Evolutionary conservation across 2,797 vertebrate genomes (phyloP), one percentile per base, ranked within the genome.

Genomic region (Melanotaenia parkinsoni): DNA sequence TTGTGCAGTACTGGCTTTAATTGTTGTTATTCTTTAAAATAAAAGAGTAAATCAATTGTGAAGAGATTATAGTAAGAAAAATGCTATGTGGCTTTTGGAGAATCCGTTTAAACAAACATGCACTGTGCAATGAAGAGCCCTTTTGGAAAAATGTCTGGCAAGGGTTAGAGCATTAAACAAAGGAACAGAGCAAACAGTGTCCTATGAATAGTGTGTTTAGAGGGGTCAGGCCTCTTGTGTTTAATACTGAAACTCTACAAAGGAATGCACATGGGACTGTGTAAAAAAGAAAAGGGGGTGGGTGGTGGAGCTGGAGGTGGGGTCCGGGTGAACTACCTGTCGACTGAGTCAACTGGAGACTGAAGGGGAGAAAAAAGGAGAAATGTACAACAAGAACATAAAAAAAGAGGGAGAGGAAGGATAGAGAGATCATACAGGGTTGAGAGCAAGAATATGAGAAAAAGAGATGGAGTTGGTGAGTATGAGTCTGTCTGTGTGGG

Each of bases 221-320:
- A 64, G 67, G 63, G 70, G 72, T 69, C 64, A 38, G 80, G 54
- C 71, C 83, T 70, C 62, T 74, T 58, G 26, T 74, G 91, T 95
- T 95, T 88, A 95, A 95, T 79, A 80, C 80, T 38, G 53, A 79
- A 78, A 62, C 84, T 79, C 63, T 95, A 95, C 7, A 94, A 84
- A 91, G 95, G 94, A 92, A 96, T 91, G 75, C 93, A 92, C 79
- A 87, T 56, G 60, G 82, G 72, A 72, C 64, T 82, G 80, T 68
- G 73, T 74, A 53, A 38, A 73, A 32, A 58, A 50, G 78, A 69
- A 33, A 30, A 58, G 37, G 58, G 72, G 90, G 72, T 0, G 54
- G 72, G 61, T 72, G 70, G 77, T 65, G 63, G 63, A 35, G 91
- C 83, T 70, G 83, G 84, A 61, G 90, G 32, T 20, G 86, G 89